phyloP scores from a whole-genome alignment of 2,888 invertebrate species.

The Ophion ventricosus region DNA sequence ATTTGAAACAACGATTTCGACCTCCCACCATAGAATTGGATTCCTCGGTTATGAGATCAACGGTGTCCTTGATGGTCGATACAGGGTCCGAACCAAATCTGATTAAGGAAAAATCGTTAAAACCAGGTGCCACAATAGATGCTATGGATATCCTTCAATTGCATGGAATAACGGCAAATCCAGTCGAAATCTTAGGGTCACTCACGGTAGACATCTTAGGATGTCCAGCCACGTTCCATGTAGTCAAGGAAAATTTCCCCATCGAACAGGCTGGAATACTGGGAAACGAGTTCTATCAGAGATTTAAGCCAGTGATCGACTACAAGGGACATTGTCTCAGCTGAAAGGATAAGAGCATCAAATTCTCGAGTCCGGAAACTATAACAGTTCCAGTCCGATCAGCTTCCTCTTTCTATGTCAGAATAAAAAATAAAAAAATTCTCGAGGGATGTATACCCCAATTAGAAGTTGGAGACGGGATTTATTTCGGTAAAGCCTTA shows the following conservation, averaged over 20 bases:
- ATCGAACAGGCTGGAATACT: background rate
- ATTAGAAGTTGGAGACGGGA: slow-evolving; percentile 13
- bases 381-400: slow-evolving; percentile 24
- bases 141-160: slow-evolving; percentile 22
- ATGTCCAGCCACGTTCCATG: slow-evolving; percentile 12
- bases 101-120: slow-evolving; percentile 23
- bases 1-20: slow-evolving; percentile 30
- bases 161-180: slow-evolving; percentile 32
- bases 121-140: slow-evolving; percentile 8
- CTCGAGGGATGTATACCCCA: slow-evolving; percentile 39
- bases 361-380: slow-evolving; percentile 21
- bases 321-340: slow-evolving; percentile 10
- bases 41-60: background rate
- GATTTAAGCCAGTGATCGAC: background rate
- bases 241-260: slow-evolving; percentile 28
- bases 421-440: slow-evolving; percentile 28
- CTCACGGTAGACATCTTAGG: slow-evolving; percentile 28
- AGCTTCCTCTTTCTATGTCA: slow-evolving; percentile 28
- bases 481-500: slow-evolving; percentile 37
- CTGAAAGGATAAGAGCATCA: slow-evolving; percentile 10
- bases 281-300: background rate
- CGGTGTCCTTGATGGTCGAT: slow-evolving; percentile 18
- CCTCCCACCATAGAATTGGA: slow-evolving; percentile 26
- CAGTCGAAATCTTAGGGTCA: slow-evolving; percentile 29
- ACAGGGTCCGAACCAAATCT: slow-evolving; percentile 41